Percentiles rank a stretch among this genome's conserved stretches.
Evolutionary conservation across 2,113 vertebrate genomes (phyloP).

Genomic region (Arizona elegans): DNA sequence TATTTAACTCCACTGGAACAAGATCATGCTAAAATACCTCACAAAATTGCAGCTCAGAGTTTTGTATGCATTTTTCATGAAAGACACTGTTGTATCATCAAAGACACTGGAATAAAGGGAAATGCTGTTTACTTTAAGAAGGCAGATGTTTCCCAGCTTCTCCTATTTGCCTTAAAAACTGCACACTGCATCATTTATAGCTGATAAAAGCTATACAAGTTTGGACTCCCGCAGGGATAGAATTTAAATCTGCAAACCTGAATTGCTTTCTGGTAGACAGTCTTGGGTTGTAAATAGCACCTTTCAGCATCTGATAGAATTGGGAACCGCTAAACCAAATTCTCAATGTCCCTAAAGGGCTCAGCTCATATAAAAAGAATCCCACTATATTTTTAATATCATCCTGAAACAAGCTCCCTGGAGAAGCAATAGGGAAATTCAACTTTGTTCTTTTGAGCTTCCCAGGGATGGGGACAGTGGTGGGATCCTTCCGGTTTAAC

Average conservation of each 20-base stretch:
- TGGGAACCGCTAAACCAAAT: conserved; percentile 69
- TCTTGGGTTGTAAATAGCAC: conserved; percentile 72
- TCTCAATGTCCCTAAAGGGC: conserved; percentile 73
- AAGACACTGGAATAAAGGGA: conserved; percentile 31
- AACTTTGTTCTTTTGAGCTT: conserved; percentile 38
- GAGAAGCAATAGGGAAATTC: conserved; percentile 66
- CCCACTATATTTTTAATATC: conserved; percentile 69
- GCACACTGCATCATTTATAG: conserved; percentile 46
- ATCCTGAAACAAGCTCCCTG: conserved; percentile 53
- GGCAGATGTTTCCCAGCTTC: conserved; percentile 38
- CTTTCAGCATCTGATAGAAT: conserved; percentile 70
- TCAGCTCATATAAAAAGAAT: conserved; percentile 73
- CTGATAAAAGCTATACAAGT: conserved; percentile 48
- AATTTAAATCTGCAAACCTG: conserved; percentile 68
- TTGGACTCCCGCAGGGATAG: conserved; percentile 42
- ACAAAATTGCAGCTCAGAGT: not conserved
- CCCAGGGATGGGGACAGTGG: conserved; percentile 45
- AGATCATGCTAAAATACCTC: not conserved
- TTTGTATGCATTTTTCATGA: not conserved
- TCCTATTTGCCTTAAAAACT: conserved; percentile 21
- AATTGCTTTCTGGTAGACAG: conserved; percentile 67
- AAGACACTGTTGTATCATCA: conserved; percentile 20
- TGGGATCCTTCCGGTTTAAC: no score
- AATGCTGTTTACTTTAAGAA: conserved; percentile 23
- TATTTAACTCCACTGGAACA: not conserved